These are phyloP conservation scores for Sebastes ruberrimus DNA, from an alignment of 2,797 vertebrate genomes.

Conservation along the genomic window DNA sequence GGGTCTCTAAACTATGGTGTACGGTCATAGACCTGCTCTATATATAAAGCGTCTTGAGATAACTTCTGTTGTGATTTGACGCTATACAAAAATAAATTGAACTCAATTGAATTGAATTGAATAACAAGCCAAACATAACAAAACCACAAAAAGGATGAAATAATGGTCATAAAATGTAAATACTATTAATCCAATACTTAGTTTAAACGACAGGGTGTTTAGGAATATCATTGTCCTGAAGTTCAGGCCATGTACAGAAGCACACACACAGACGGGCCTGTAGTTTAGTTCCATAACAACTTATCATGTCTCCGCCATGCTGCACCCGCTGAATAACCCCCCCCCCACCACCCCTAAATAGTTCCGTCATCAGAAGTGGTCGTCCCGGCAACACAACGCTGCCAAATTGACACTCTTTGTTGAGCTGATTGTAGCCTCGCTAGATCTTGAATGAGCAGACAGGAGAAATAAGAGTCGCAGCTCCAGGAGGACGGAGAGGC, in stretches of 20 bases:
- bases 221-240: not conserved
- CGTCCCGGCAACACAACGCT: slow-evolving; percentile 39
- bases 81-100: too few relatives aligned
- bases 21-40: too few relatives aligned
- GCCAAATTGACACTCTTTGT: slow-evolving; percentile 45
- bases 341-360: not conserved
- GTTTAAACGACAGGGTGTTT: not conserved
- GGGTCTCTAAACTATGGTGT: too few relatives aligned
- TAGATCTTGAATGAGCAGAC: slow-evolving; percentile 10
- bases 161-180: not conserved
- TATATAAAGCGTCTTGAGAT: too few relatives aligned
- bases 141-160: too few relatives aligned
- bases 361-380: slow-evolving; percentile 36
- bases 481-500: slow-evolving; percentile 6
- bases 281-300: not conserved
- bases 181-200: not conserved
- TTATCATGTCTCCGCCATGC: not conserved
- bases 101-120: too few relatives aligned
- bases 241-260: not conserved
- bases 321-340: not conserved
- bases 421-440: slow-evolving; percentile 4
- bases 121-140: too few relatives aligned
- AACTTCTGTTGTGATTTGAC: too few relatives aligned
- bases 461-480: slow-evolving; percentile 27
- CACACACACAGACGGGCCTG: not conserved